Conservation (phyloP, 37 sponge, comb jelly and placozoan species). For the Theonella swinhoei region DNA sequence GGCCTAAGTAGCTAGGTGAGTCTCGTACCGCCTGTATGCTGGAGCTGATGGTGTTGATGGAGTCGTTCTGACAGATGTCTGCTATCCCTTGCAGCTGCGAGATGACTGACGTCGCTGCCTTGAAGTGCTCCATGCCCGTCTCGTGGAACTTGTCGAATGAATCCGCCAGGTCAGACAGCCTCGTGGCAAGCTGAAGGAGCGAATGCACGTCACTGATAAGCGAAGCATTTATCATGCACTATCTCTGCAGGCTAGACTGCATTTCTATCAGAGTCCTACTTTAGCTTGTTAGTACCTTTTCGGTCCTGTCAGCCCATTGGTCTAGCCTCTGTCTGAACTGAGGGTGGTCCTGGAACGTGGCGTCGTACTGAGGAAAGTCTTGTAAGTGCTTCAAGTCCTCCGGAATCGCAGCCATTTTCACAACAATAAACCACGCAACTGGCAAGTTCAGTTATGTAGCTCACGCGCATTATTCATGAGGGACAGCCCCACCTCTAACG, state of each 20-base stretch:
- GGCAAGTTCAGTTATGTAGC: too few relatives aligned
- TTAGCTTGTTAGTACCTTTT: too few relatives aligned
- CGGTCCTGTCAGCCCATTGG: conserved; percentile 62
- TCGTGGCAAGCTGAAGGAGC: conserved; percentile 26
- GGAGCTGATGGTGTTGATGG: background rate
- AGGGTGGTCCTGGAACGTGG: conserved; percentile 67
- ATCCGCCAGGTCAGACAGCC: conserved; percentile 44
- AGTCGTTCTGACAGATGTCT: conserved; percentile 18
- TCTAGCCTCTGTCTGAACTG: conserved; percentile 64
- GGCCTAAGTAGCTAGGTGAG: too few relatives aligned
- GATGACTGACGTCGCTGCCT: conserved; percentile 36
- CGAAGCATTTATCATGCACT: background rate
- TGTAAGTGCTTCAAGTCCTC: conserved; percentile 44
- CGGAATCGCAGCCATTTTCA: conserved; percentile 37
- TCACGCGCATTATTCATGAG: too few relatives aligned
- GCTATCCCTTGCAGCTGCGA: conserved; percentile 26
- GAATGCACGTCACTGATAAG: background rate
- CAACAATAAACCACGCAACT: too few relatives aligned
- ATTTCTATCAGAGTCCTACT: too few relatives aligned
- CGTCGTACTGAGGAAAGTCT: conserved; percentile 70
- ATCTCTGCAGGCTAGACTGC: too few relatives aligned
- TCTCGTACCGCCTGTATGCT: conserved; percentile 34
- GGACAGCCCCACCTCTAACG: background rate
- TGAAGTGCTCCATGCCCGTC: conserved; percentile 58
- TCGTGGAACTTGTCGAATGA: conserved; percentile 43